Base-by-base conservation (phyloP, 2,797 vertebrate species). In the Eulemur rubriventer region DNA sequence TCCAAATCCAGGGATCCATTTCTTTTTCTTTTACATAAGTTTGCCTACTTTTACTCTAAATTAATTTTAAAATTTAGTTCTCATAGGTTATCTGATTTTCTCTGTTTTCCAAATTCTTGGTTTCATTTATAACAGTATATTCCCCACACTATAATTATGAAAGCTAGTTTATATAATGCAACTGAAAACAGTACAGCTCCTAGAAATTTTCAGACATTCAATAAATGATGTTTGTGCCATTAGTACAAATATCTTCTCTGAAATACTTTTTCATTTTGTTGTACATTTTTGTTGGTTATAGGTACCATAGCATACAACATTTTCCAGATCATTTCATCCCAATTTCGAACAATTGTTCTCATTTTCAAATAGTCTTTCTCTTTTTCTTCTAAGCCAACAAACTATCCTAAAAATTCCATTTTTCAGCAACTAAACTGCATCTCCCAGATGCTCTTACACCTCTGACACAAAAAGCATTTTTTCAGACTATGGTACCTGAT, bases 261-360 rank as follows among this genome's bases (percentile, higher is more conserved):
- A 96, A 48, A 41, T 84, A 57, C 4, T 57, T 94, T 85, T 91
- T 95, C 48, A 96, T 92, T 94, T 95, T 96, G 63, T 95, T 80
- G n/a, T 94, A 88, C 26, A 78, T 76, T 95, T 97, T 73, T 63
- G 17, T 91, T 91, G 46, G 72, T 88, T 91, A 57, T 92, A 33
- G 35, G 57, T 48, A 85, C 14, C 33, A 81, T 11, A 65, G 30
- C 26, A 72, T 72, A 87, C n/a, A 61, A 55, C 18, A 90, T 78
- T 94, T 97, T 97, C 43, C 90, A 91, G 41, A 90, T 94, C 35
- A 93, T 93, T 94, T 96, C 52, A 95, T 90, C 18, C 33, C 59
- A 95, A 95, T 95, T 96, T 94, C 38, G 79, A 90, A 35, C 13
- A 93, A 85, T 95, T 89, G 48, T 82, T 96, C 20, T 55, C 67